Evolutionary conservation across 2,797 vertebrate species (phyloP).

Genomic region (Pogoniulus pusillus): DNA sequence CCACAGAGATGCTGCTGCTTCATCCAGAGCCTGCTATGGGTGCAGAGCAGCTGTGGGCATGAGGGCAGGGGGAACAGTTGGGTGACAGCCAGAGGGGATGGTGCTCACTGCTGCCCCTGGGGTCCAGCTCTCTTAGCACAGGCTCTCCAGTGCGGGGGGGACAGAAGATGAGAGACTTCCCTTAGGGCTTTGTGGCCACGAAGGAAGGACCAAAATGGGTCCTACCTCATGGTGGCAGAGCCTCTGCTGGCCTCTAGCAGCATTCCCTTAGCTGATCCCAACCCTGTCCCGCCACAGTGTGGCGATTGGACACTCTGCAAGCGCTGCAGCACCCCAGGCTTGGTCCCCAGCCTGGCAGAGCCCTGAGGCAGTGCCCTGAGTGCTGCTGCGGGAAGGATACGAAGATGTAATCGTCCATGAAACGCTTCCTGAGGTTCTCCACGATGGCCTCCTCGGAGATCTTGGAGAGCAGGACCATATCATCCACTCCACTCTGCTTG

Average conservation of each 20-base stretch:
- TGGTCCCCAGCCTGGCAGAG: background rate
- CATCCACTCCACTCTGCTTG: constrained; percentile 96
- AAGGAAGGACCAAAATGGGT: background rate
- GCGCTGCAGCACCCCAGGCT: background rate
- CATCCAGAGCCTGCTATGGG: background rate
- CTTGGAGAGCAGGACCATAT: constrained; percentile 97
- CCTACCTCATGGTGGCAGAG: accelerated
- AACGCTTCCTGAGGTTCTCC: constrained; percentile 95
- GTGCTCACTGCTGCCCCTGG: background rate
- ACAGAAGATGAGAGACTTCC: background rate
- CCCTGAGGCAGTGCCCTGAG: background rate
- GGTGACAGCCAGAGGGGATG: background rate
- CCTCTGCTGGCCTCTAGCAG: background rate
- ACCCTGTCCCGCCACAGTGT: accelerated
- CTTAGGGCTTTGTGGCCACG: background rate
- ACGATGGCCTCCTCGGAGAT: constrained; percentile 95
- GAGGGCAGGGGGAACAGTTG: accelerated
- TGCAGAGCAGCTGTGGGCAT: too few species aligned
- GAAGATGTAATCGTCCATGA: constrained; percentile 96
- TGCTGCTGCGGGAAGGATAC: constrained; percentile 82
- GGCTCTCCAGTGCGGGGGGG: background rate
- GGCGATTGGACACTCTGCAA: accelerated
- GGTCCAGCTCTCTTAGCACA: background rate
- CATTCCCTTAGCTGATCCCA: background rate
- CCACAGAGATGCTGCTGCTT: background rate